These are phyloP conservation scores for Sinelater perroti DNA, from an alignment of 2,888 invertebrate genomes.

Conservation along the genomic window DNA sequence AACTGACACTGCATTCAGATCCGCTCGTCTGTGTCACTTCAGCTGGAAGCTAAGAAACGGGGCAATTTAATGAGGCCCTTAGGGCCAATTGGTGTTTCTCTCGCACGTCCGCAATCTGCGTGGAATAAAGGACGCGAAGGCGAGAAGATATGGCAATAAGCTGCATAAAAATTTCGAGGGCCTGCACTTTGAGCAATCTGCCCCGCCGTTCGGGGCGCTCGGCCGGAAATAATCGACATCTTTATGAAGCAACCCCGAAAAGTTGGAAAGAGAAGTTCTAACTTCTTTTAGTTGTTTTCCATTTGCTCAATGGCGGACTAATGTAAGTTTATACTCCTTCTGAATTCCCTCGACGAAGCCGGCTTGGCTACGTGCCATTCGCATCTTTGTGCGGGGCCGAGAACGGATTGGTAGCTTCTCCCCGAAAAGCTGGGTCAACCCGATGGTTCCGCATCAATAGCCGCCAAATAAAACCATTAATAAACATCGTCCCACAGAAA, in stretches of 20 bases:
- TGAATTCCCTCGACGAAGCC: constrained; percentile 27
- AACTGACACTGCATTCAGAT: too few relatives aligned
- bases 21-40: too few relatives aligned
- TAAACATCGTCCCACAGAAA: too few relatives aligned
- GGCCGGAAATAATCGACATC: constrained; percentile 18
- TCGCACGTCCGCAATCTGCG: background rate
- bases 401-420: constrained; percentile 13
- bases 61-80: constrained; percentile 1
- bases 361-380: constrained; percentile 28
- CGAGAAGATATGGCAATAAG: background rate
- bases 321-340: constrained; percentile 31
- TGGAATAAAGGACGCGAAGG: background rate
- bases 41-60: constrained; percentile 1
- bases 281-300: constrained; percentile 27
- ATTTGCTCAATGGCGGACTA: constrained; percentile 25
- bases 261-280: constrained; percentile 26
- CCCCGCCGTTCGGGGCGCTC: constrained; percentile 6
- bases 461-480: background rate
- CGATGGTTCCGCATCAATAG: background rate
- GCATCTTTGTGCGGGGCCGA: constrained; percentile 14
- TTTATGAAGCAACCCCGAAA: constrained; percentile 19
- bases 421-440: constrained; percentile 11
- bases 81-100: constrained; percentile 3
- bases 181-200: constrained; percentile 3
- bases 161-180: constrained; percentile 5